A percentile compares a stretch with the other conserved stretches of the same genome.
These are phyloP conservation scores for Ichneumoninae sp. DNA, from an alignment of 2,888 invertebrate genomes.

Conservation along the genomic window DNA sequence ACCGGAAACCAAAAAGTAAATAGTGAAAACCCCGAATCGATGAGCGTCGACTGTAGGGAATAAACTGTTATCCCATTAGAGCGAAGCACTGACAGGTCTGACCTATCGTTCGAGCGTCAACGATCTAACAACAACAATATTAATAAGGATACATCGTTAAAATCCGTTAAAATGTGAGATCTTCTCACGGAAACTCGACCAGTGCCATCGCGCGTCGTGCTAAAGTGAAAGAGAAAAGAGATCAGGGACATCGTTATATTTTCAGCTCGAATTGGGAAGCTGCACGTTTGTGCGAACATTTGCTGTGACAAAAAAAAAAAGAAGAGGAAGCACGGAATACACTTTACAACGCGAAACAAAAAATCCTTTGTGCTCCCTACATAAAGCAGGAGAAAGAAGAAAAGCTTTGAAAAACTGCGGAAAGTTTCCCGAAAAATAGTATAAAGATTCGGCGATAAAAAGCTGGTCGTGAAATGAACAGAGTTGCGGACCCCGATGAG, in stretches of 20 bases:
- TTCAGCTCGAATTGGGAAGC: not conserved
- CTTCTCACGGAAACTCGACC: not conserved
- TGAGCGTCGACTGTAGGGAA: not conserved
- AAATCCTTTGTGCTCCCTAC: not conserved
- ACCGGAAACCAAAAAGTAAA: not conserved
- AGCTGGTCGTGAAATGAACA: conserved; percentile 74
- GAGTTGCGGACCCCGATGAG: conserved; percentile 75
- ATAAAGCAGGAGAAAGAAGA: not conserved
- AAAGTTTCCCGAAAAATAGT: not conserved
- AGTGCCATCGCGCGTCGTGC: not conserved
- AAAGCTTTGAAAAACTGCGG: not conserved
- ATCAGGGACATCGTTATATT: not conserved
- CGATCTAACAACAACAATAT: not conserved
- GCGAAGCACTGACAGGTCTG: not conserved
- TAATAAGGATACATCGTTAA: not conserved
- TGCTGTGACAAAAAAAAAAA: not conserved
- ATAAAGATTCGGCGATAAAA: not conserved
- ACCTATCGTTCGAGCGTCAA: not conserved
- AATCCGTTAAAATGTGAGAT: conserved; percentile 1
- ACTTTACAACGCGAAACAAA: not conserved
- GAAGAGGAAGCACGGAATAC: not conserved
- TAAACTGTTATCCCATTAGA: not conserved
- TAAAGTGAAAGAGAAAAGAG: not conserved
- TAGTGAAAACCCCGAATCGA: not conserved
- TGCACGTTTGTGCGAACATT: not conserved